Base-by-base conservation (phyloP, 1,140 invertebrate species). In the Drosophila punjabiensis region DNA sequence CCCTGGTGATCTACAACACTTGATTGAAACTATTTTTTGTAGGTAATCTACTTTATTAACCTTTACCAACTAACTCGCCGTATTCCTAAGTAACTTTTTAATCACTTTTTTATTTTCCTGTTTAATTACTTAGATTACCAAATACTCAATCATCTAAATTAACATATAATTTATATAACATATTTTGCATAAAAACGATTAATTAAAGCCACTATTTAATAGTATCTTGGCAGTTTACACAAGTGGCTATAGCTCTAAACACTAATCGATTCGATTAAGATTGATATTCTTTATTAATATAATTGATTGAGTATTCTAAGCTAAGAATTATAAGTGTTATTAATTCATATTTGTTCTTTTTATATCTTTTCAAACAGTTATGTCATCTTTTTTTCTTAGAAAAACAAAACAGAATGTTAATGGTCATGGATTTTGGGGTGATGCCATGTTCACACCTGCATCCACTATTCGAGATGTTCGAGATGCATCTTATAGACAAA, bases 401-500 rank as follows among this genome's bases (percentile, higher is more conserved):
- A 62, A 48, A 32, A 8, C 9, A 43, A 35, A 35, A n/a, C 8
- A 37, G 3, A 7, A 20, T 37, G 8, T 10, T 18, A 16, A 28
- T 33, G 13, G 18, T 5, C n/a, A 6, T 24, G 13, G 6, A 8
- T 32, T 20, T 62, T 35, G 39, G 18, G 32, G 10, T 45, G 56
- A 16, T 33, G 16, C n/a, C 24, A 18, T 65, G 28, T 48, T 68
- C 45, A 65, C 32, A 69, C 48, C 30, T 66, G 33, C 32, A 55
- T 45, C 45, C 5, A 56, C 39, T 32, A 32, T 37, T n/a, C 30
- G 3, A 32, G 10, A 13, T 30, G 33, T 52, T 74, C 37, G 32
- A 62, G 70, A 62, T 74, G 68, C 69, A 61, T 62, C 70, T 74
- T 20, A 52, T 61, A 24, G 3, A 0, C 48, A 52, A 24, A 24